phyloP scores from a whole-genome alignment of 1,140 invertebrate genomes.

The Euwallacea fornicatus region DNA sequence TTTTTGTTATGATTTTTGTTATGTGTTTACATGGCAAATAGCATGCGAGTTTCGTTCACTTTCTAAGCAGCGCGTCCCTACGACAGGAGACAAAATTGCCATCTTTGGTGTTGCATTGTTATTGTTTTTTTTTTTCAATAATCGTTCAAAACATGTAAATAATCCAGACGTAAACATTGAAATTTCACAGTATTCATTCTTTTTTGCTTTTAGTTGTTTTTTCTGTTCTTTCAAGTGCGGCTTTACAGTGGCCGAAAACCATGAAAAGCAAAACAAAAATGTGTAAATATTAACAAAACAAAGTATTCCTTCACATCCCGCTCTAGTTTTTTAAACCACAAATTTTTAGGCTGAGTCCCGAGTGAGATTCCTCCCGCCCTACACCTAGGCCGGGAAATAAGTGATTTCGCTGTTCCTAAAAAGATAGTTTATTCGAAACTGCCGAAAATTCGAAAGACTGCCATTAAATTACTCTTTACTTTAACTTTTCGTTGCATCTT shows the following conservation, averaged over 20 bases:
- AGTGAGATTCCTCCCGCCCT: slow-evolving; percentile 46
- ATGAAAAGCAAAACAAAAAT: background rate
- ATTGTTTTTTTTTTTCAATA: slow-evolving; percentile 43
- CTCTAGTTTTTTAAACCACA: slow-evolving; percentile 44
- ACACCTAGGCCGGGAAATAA: slow-evolving; percentile 46
- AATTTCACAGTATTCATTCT: background rate
- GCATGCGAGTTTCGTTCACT: too few species aligned
- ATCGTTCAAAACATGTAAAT: too few species aligned
- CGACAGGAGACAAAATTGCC: too few species aligned
- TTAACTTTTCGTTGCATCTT: slow-evolving; percentile 44
- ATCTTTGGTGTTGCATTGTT: slow-evolving; percentile 23
- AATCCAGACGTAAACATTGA: too few species aligned
- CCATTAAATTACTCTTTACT: slow-evolving; percentile 50
- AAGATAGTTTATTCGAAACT: slow-evolving; percentile 51
- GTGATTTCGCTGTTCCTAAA: slow-evolving; percentile 56
- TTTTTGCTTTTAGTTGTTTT: slow-evolving; percentile 42
- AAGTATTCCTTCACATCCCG: slow-evolving; percentile 50
- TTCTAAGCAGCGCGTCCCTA: too few species aligned
- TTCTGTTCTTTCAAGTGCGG: slow-evolving; percentile 35
- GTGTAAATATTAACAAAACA: slow-evolving; percentile 31
- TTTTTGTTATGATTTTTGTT: slow-evolving; percentile 43
- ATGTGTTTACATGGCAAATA: slow-evolving; percentile 46
- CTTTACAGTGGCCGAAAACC: slow-evolving; percentile 48
- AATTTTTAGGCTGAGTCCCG: slow-evolving; percentile 41
- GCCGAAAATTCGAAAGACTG: slow-evolving; percentile 55